Evolutionary conservation across 2,888 invertebrate species (phyloP).

Genomic region (Patella depressa): DNA sequence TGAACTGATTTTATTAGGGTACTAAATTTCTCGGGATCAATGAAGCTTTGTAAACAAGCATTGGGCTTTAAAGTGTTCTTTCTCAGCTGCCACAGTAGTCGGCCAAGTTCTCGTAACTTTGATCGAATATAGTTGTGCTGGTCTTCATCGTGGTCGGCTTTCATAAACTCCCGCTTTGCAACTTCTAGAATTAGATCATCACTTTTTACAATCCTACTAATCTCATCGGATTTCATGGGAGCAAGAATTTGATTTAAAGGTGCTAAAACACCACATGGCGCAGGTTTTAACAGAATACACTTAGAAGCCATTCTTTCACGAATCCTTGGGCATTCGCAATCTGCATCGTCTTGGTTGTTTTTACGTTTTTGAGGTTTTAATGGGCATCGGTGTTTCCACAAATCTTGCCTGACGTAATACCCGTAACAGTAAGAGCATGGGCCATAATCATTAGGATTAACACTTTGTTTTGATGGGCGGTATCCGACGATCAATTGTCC

Average conservation of each 20-base stretch:
- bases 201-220: not conserved
- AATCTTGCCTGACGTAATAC: not conserved
- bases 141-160: not conserved
- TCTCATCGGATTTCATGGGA: not conserved
- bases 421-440: conserved; percentile 1
- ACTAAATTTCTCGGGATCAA: not conserved
- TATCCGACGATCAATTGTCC: not conserved
- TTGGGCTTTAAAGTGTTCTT: not conserved
- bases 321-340: not conserved
- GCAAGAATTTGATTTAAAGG: not conserved
- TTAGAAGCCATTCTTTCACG: not conserved
- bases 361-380: not conserved
- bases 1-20: not conserved
- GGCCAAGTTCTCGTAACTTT: not conserved
- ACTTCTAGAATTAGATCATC: not conserved
- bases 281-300: not conserved
- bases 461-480: not conserved
- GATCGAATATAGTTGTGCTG: not conserved
- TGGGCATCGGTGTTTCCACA: not conserved
- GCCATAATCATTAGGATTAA: not conserved
- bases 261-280: not conserved
- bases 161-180: not conserved
- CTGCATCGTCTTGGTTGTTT: not conserved
- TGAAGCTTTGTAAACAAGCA: not conserved
- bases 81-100: not conserved